A percentile compares a stretch with the other conserved stretches of the same genome.
phyloP scores from a whole-genome alignment of 2,113 vertebrate species.

The Hylia prasina region DNA sequence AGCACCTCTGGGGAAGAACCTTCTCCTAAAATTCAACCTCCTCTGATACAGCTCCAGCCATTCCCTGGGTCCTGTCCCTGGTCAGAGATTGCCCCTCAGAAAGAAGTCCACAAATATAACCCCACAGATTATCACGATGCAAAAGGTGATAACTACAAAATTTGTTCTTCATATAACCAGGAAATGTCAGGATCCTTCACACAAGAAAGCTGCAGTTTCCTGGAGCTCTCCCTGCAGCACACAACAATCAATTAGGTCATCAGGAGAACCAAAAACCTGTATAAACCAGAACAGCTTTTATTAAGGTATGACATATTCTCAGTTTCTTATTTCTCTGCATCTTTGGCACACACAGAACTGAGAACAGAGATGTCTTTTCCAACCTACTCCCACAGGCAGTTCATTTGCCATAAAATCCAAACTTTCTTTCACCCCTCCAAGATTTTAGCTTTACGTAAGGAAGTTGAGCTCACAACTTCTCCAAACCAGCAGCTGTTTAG shows the following conservation, averaged over 20 bases:
- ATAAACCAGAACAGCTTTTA: background rate
- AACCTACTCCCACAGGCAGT: slow-evolving; percentile 15
- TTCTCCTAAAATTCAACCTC: accelerated
- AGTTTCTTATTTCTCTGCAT: slow-evolving; percentile 9
- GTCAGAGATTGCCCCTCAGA: background rate
- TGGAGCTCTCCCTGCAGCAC: background rate
- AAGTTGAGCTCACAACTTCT: background rate
- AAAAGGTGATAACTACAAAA: background rate
- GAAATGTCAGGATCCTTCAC: background rate
- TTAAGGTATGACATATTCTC: slow-evolving; percentile 8
- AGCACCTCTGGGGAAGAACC: background rate
- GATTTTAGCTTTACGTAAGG: background rate
- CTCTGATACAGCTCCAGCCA: background rate
- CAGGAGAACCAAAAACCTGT: background rate
- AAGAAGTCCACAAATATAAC: background rate
- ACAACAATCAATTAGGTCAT: background rate
- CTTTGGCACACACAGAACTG: background rate
- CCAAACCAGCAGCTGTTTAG: background rate
- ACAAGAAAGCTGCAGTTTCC: background rate
- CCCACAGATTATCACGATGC: background rate
- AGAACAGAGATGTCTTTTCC: slow-evolving; percentile 22
- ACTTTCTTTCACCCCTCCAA: background rate
- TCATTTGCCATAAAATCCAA: background rate
- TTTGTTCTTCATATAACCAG: background rate
- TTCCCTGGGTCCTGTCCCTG: background rate